phyloP scores from a whole-genome alignment of 1,140 invertebrate genomes.

The Trinorchestia longiramus region DNA sequence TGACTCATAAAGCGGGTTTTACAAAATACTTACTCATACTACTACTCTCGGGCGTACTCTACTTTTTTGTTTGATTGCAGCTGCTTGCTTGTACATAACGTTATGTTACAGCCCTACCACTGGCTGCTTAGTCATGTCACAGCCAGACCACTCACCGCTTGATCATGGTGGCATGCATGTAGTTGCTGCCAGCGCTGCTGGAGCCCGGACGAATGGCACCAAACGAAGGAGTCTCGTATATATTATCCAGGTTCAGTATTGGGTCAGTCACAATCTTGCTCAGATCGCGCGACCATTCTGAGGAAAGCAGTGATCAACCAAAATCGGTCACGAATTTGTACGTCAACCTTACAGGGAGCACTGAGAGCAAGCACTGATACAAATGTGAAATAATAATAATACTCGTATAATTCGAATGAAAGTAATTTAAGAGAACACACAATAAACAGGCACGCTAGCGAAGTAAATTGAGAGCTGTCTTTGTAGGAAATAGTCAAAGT shows the following conservation, averaged over 20 bases:
- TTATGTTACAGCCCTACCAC: not conserved
- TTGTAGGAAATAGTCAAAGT: too few relatives aligned
- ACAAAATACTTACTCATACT: not conserved
- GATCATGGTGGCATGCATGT: slow-evolving; percentile 91
- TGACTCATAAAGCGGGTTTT: not conserved
- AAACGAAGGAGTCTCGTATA: slow-evolving; percentile 57
- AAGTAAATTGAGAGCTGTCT: too few relatives aligned
- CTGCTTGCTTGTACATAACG: not conserved
- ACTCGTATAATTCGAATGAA: too few relatives aligned
- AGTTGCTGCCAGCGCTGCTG: slow-evolving; percentile 65
- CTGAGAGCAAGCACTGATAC: too few relatives aligned
- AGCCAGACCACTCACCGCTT: slow-evolving; percentile 75
- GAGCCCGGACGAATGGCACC: not conserved
- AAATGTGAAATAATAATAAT: too few relatives aligned
- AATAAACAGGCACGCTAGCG: too few relatives aligned
- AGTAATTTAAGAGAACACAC: too few relatives aligned
- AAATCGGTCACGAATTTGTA: not conserved
- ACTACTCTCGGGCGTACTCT: not conserved
- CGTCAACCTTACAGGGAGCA: not conserved
- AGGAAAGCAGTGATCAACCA: not conserved
- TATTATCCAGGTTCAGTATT: slow-evolving; percentile 61
- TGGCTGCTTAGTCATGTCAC: not conserved
- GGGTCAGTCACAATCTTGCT: slow-evolving; percentile 62
- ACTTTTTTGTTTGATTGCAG: not conserved
- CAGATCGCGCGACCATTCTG: slow-evolving; percentile 74